Conservation (phyloP, 2,888 invertebrate genomes). For the Iphiclides podalirius region DNA sequence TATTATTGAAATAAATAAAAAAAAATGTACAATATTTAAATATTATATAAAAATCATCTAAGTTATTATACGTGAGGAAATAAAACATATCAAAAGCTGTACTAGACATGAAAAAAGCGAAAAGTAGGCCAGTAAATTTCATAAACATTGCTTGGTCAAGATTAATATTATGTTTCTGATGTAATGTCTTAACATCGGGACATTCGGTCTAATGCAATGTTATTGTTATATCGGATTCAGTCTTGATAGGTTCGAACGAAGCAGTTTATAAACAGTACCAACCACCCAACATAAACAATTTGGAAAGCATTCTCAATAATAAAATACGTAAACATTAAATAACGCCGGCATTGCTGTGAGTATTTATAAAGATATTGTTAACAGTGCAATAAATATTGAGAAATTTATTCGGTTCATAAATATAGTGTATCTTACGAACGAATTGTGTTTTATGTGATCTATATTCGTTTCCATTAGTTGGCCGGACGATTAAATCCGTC, state of each 20-base stretch:
- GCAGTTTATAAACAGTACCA: constrained; percentile 61
- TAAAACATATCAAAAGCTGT: no score
- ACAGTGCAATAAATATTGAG: constrained; percentile 36
- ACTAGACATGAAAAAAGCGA: no score
- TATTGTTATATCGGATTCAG: constrained; percentile 33
- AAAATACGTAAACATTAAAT: constrained; percentile 58
- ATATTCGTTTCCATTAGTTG: constrained; percentile 22
- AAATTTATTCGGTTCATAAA: constrained; percentile 21
- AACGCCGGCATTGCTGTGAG: constrained; percentile 37
- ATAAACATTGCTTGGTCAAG: no score
- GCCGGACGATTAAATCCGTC: constrained; percentile 16
- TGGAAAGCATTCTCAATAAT: constrained; percentile 46
- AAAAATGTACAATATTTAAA: no score
- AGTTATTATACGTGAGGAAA: no score
- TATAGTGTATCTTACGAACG: constrained; percentile 11
- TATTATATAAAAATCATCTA: no score
- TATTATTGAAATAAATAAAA: no score
- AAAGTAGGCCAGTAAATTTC: no score
- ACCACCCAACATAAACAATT: constrained; percentile 59
- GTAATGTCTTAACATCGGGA: constrained; percentile 24
- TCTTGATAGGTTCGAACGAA: constrained; percentile 43
- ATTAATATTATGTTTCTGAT: neutral
- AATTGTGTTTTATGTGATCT: constrained; percentile 16
- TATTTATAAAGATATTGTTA: constrained; percentile 57
- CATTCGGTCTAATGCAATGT: constrained; percentile 28